Base-by-base conservation (phyloP, 1,140 invertebrate species). In the Drosophila parvula region DNA sequence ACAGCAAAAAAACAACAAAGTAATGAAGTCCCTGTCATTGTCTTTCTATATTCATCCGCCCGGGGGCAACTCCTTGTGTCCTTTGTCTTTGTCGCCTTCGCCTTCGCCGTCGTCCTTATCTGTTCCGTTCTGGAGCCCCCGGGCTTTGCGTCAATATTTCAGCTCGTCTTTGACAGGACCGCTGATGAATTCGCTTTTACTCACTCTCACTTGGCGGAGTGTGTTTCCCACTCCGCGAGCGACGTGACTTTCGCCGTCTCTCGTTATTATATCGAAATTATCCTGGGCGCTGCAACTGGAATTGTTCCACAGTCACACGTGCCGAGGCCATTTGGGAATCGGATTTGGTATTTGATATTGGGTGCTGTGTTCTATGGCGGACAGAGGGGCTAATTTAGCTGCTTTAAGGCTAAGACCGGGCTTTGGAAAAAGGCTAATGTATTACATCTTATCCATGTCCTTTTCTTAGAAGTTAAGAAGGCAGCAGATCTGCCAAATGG, bases 201-300 rank as follows among this genome's bases (percentile, higher is more conserved):
- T 76, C 41, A 7, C 50, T 28, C 57, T 10, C 28, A 4, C 50
- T 2, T 18, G 30, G 27, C 28, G 61, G 47, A 43, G 22, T 30
- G 18, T 14, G 50, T 18, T 27, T 5, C 68, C 51, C 43, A 51
- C 48, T 30, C 60, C 63, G 43, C 62, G 28, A 57, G 67, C 41
- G 73, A 89, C 84, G 84, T 89, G 84, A 89, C 84, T 84, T 80
- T 44, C 67, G 69, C 68, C 74, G 55, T 60, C 68, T 70, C 68
- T 58, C 78, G 69, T 81, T 84, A 85, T 85, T 85, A 81, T 85
- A 78, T 85, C 69, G 76, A 78, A 85, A 81, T 85, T 80, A 84
- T 89, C 68, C 64, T 14, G 64, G 51, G 70, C 27, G 27, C 60
- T 68, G 73, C 74, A 73, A 80, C 84, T 80, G 60, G 77, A 73